Evolutionary conservation across 1,140 invertebrate genomes (phyloP), one percentile per base, ranked within the genome.

Genomic region (Diorhabda elongata): DNA sequence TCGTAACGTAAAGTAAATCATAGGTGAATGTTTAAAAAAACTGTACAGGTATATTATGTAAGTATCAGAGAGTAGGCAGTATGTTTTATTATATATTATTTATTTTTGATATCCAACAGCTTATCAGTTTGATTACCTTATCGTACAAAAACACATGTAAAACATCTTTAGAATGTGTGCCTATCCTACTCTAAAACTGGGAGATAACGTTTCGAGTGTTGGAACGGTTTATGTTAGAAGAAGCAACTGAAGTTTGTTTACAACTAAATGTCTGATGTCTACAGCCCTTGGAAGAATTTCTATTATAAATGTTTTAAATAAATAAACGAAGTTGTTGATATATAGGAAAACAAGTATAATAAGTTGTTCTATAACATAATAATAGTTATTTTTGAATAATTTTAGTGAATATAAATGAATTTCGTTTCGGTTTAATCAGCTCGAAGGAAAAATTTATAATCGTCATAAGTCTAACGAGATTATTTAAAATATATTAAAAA

Each of bases 101-200:
- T 76, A 69, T 69, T 58, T 74, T 75, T 73, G 71, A 75, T 75
- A 74, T 71, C 68, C 69, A 58, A 68, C 68, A 63, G 64, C 69
- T 75, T 76, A 77, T 77, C 76, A 71, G 69, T 73, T 72, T 75
- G 76, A 76, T 76, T 77, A 76, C 63, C 71, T 75, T 77, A 78
- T 78, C 76, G 70, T 47, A 75, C 65, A 63, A 72, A 77, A 77
- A 78, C 77, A 77, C 73, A 78, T 78, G 76, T 78, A 78, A 78
- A 78, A 76, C 74, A 76, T 76, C 73, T 76, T 70, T 69, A 76
- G 67, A 77, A 77, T 77, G 72, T 75, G 47, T 52, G 47, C 26
- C 74, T 75, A 76, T 76, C 70, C 67, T 71, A 73, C 71, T 73
- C 66, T 61, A 74, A 74, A 74, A 67, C 61, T 60, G 72, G 69